Percentiles rank a stretch among this genome's conserved stretches.
phyloP scores from a whole-genome alignment of 1,140 invertebrate species.

The Plectrocnemia conspersa region DNA sequence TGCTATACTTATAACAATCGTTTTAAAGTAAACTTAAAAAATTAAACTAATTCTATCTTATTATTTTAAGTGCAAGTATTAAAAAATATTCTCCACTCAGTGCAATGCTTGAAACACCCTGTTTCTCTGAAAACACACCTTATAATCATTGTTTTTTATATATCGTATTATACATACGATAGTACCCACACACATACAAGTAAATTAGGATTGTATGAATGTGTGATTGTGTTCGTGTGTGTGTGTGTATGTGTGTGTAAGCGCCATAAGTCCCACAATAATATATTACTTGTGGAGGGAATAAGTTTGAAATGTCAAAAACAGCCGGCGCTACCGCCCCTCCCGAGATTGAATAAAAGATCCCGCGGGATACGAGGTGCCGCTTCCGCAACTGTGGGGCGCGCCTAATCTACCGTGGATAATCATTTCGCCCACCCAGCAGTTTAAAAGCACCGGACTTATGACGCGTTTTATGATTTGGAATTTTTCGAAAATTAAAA shows the following conservation, averaged over 20 bases:
- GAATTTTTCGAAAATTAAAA: too few species aligned
- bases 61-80: too few species aligned
- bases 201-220: neutral
- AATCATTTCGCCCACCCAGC: too few species aligned
- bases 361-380: constrained; percentile 16
- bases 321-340: constrained; percentile 23
- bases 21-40: too few species aligned
- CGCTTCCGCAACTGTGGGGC: constrained; percentile 4
- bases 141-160: constrained; percentile 24
- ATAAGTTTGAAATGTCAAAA: constrained; percentile 27
- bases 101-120: constrained; percentile 9
- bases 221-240: neutral
- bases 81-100: too few species aligned
- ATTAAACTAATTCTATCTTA: too few species aligned
- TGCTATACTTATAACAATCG: too few species aligned
- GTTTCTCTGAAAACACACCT: constrained; percentile 15
- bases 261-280: constrained; percentile 25
- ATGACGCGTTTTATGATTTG: too few species aligned
- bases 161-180: constrained; percentile 1
- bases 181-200: neutral
- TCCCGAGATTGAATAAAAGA: constrained; percentile 26
- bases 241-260: constrained; percentile 13
- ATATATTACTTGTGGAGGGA: constrained; percentile 26
- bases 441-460: too few species aligned
- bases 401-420: too few species aligned